Evolutionary conservation across 2,888 invertebrate species (phyloP), one percentile per base, ranked within the genome.

Genomic region (Caenorhabditis imperialis): DNA sequence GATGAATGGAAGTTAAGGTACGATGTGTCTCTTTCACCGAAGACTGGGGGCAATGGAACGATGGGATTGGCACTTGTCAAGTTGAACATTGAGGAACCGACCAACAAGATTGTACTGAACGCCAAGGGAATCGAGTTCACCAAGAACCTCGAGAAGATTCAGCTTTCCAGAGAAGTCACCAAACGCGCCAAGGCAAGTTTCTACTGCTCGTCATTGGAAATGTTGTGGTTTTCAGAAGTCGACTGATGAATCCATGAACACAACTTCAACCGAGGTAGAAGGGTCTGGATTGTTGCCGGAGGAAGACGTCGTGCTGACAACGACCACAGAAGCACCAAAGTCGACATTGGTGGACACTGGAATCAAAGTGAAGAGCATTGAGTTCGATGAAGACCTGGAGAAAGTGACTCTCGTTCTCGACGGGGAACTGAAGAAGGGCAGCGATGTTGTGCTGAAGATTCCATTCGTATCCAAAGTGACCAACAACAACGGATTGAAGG

Each of bases 401-500:
- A 80, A 85, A 63, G 81, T 78, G 12, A 74, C 78, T 35, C 71
- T 84, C 53, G 61, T 72, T 8, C 42, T 84, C 40, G 81, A 82
- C 54, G 63, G 51, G 18, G 61, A 73, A 23, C 40, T 84, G 33
- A 54, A 76, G 45, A 51, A 72, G 33, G 84, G 75, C 27, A 51
- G 71, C 10, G 67, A 80, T 33, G 48, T 73, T 44, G 47, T 61
- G 18, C 20, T 69, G 20, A 74, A 74, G 27, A 75, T 75, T 14
- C 75, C 75, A 55, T 75, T 75, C 38, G 50, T 48, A 1, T 60
- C 75, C 2, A 67, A 71, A 42, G 54, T 40, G 8, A 37, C 61
- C 7, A 58, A 58, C 42, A 47, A 48, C 16, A 75, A 70, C 42
- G 75, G 75, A 16, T 35, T 75, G 30, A 58, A 55, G 30, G 62